Evolutionary conservation across 2,797 vertebrate genomes (phyloP), one percentile per base, ranked within the genome.

Genomic region (Sebastiscus tertius): DNA sequence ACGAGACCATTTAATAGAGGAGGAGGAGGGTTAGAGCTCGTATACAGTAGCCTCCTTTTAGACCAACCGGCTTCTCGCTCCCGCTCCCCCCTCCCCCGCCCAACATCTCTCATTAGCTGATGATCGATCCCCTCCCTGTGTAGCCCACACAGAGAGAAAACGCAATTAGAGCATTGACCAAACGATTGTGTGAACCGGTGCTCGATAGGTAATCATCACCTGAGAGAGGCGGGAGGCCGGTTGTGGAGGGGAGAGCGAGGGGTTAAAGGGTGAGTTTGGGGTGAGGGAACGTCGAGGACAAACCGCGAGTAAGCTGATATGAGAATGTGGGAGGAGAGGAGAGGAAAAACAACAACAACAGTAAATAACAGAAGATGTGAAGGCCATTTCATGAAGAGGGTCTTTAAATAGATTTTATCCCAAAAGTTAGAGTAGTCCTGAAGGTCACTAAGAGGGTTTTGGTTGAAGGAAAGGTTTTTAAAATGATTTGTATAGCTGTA

Each of bases 141-240:
- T 63, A 52, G 84, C 81, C 84, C 91, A 84, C 90, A 88, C 84
- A 68, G 69, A 91, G 81, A 93, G 86, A 94, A 94, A 93, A 93
- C 58, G 85, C 90, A 94, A 94, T 95, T 93, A 94, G 93, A 92
- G 85, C 90, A 92, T 90, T 82, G 92, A 93, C 87, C 91, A 93
- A 93, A 90, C 86, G 87, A 94, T 93, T 93, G 92, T 78, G 89
- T 77, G 92, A 92, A 93, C 91, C 4, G 74, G 71, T 90, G 93
- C 93, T 94, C 91, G 79, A 93, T 93, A 93, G 91, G 87, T 91
- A 93, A 95, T 95, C 93, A 93, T 93, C 92, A 92, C 89, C 93
- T 89, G 86, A 82, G 83, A 83, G 81, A 72, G 84, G 82, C 42
- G 8, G 79, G 22, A 39, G 74, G 72, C 18, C 5, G 84, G 75